Percentiles rank a stretch among this genome's conserved stretches.
phyloP scores from a whole-genome alignment of 2,888 invertebrate species.

The Gastracanthus pulcherrimus region DNA sequence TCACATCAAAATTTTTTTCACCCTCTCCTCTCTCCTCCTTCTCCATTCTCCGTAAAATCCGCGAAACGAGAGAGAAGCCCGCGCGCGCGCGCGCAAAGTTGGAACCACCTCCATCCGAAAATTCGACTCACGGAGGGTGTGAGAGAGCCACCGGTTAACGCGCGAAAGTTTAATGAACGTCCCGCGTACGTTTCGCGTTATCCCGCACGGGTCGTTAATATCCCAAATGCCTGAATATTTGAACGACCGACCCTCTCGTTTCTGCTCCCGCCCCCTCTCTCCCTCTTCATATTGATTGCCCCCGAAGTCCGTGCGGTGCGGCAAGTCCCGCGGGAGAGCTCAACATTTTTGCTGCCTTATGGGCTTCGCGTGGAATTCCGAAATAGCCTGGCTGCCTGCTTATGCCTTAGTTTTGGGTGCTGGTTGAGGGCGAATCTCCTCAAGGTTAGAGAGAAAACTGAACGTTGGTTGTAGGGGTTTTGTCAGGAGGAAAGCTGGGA shows the following conservation, averaged over 20 bases:
- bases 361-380: constrained; percentile 29
- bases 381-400: not conserved
- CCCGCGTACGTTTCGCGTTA: constrained; percentile 31
- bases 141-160: not conserved
- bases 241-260: not conserved
- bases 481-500: not conserved
- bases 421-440: constrained; percentile 2
- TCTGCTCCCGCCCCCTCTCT: not conserved
- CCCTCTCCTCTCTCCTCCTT: not conserved
- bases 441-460: constrained; percentile 6
- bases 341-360: constrained; percentile 42
- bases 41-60: not conserved
- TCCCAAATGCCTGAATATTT: constrained; percentile 47
- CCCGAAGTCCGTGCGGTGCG: constrained; percentile 2
- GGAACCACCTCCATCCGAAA: not conserved
- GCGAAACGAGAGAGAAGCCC: not conserved
- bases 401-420: no score
- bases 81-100: no score
- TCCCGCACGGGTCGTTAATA: constrained; percentile 33
- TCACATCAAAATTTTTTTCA: not conserved
- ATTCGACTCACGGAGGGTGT: not conserved
- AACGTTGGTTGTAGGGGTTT: not conserved
- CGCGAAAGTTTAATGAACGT: constrained; percentile 23
- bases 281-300: constrained; percentile 39
- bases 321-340: constrained; percentile 11